A percentile compares a stretch with the other conserved stretches of the same genome.
Conservation (phyloP, 2,113 vertebrate species). For the Apus apus region DNA sequence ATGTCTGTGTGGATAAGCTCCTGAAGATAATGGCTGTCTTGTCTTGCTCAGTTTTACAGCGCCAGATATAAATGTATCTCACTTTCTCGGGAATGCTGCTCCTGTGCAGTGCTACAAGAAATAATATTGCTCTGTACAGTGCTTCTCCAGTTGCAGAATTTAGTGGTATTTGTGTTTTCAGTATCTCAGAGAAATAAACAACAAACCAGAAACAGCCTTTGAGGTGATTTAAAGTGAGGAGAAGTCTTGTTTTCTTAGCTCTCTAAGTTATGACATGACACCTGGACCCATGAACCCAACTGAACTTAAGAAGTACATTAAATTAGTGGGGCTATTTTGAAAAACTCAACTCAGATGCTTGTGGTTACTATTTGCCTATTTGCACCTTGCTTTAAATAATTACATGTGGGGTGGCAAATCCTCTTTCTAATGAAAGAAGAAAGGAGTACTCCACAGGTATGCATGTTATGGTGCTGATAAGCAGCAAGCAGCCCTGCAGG, state of each 20-base stretch:
- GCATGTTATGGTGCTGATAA: not conserved
- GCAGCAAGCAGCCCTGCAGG: not conserved
- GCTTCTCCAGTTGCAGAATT: not conserved
- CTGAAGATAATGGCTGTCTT: not conserved
- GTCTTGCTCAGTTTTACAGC: not conserved
- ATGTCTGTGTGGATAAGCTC: not conserved
- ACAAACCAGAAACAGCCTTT: not conserved
- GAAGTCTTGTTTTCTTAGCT: not conserved
- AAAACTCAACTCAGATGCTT: not conserved
- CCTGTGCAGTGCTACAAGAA: not conserved
- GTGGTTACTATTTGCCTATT: not conserved
- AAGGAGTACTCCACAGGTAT: not conserved
- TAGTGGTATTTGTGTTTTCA: not conserved
- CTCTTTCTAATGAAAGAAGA: not conserved
- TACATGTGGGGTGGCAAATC: not conserved
- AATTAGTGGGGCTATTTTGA: not conserved
- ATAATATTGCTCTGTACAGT: not conserved
- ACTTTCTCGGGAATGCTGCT: not conserved
- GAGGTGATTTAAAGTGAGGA: not conserved
- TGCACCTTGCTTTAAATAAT: constrained; percentile 20
- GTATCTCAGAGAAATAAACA: not conserved
- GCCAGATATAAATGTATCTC: not conserved
- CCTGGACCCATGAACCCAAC: not conserved
- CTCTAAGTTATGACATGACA: not conserved
- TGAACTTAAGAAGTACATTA: not conserved